Percentiles rank a stretch among this genome's conserved stretches.
Evolutionary conservation across 2,797 vertebrate genomes (phyloP).

Genomic region (Diplodus sargus): DNA sequence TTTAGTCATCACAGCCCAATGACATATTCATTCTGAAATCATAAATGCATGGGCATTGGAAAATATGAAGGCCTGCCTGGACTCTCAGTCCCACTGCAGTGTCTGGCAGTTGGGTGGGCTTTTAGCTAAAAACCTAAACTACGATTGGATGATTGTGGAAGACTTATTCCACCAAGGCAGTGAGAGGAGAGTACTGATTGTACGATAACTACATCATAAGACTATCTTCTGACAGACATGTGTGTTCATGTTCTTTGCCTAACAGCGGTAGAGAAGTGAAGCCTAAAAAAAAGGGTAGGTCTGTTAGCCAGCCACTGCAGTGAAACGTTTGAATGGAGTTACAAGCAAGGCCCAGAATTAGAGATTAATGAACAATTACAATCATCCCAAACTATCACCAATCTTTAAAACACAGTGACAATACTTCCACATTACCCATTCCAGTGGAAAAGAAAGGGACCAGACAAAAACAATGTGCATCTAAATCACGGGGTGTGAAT

Average conservation of each 20-base stretch:
- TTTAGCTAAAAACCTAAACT: slow-evolving; percentile 14
- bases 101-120: slow-evolving; percentile 61
- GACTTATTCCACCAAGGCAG: slow-evolving; percentile 36
- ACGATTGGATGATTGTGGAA: slow-evolving; percentile 15
- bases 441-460: slow-evolving; percentile 90
- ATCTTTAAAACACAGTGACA: slow-evolving; percentile 82
- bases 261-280: slow-evolving; percentile 51
- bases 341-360: slow-evolving; percentile 75
- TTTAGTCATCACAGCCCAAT: slow-evolving; percentile 83
- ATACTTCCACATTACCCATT: slow-evolving; percentile 94
- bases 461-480: slow-evolving; percentile 83
- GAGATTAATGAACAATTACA: slow-evolving; percentile 77
- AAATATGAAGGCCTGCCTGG: slow-evolving; percentile 70
- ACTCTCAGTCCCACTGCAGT: slow-evolving; percentile 80
- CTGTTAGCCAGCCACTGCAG: slow-evolving; percentile 78
- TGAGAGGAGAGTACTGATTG: slow-evolving; percentile 39
- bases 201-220: slow-evolving; percentile 47
- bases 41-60: slow-evolving; percentile 70
- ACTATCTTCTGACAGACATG: slow-evolving; percentile 39
- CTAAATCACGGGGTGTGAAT: slow-evolving; percentile 85
- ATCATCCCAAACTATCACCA: slow-evolving; percentile 83
- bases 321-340: slow-evolving; percentile 74
- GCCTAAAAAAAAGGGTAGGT: slow-evolving; percentile 42
- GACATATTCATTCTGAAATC: slow-evolving; percentile 79
- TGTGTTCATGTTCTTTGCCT: slow-evolving; percentile 44